Evolutionary conservation across 2,113 vertebrate species (phyloP).

Genomic region (Furnarius figulus): DNA sequence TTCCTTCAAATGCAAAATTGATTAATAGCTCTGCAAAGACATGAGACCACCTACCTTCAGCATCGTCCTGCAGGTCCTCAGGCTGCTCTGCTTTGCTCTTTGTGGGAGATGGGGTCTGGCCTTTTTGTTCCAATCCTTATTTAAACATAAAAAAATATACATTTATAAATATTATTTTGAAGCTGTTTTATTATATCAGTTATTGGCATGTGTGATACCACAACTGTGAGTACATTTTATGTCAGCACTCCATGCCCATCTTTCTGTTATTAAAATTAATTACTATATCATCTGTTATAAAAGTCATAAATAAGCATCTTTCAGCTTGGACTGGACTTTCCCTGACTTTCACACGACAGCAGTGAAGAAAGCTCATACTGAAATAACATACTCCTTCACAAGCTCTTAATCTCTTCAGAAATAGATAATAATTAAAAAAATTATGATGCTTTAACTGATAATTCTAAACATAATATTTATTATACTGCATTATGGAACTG

Average conservation of each 20-base stretch:
- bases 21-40: neutral
- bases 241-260: neutral
- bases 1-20: neutral
- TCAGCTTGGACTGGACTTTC: neutral
- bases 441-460: neutral
- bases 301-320: neutral
- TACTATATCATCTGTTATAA: neutral
- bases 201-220: neutral
- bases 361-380: neutral
- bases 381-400: neutral
- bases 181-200: neutral
- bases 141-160: conserved; percentile 21
- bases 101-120: conserved; percentile 58
- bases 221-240: neutral
- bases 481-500: neutral
- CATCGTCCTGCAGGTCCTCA: conserved; percentile 59
- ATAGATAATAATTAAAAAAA: neutral
- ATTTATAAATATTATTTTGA: neutral
- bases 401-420: neutral
- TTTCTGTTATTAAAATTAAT: neutral
- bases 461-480: neutral
- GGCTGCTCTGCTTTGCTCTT: conserved; percentile 75
- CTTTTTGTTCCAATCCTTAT: conserved; percentile 68
- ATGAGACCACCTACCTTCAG: conserved; percentile 62
- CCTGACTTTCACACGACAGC: neutral